Evolutionary conservation across 2,888 invertebrate genomes (phyloP).

Genomic region (Leptothorax acervorum): DNA sequence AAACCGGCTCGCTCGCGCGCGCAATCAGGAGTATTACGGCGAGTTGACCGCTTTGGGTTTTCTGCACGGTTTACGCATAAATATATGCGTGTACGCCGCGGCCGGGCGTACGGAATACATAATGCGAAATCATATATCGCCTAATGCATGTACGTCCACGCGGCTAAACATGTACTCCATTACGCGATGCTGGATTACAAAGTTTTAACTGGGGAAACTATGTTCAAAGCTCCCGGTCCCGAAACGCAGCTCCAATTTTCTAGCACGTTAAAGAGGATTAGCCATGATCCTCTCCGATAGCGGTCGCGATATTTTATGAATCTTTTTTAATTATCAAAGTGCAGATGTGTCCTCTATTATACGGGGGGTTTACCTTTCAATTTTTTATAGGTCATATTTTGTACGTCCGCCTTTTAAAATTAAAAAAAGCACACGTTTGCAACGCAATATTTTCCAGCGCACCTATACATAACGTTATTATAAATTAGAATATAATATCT

Average conservation of each 20-base stretch:
- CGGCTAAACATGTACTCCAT: conserved; percentile 48
- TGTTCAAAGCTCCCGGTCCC: conserved; percentile 27
- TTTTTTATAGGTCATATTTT: conserved; percentile 5
- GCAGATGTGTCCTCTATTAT: neutral
- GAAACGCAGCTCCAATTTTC: conserved; percentile 51
- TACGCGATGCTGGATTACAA: conserved; percentile 45
- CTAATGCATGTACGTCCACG: conserved; percentile 46
- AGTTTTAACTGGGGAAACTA: conserved; percentile 53
- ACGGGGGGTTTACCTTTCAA: neutral
- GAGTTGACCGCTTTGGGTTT: conserved; percentile 40
- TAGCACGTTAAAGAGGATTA: conserved; percentile 49
- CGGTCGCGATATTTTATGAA: conserved; percentile 18
- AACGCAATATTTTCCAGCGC: neutral
- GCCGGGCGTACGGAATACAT: conserved; percentile 1
- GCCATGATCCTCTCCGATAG: neutral
- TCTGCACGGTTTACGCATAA: conserved; percentile 33
- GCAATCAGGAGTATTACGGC: conserved; percentile 13
- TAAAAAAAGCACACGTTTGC: neutral
- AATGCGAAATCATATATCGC: conserved; percentile 42
- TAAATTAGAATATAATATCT: neutral
- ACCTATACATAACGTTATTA: neutral
- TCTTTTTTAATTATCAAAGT: conserved; percentile 34
- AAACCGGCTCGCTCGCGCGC: neutral
- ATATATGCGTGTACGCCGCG: neutral
- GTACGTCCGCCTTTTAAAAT: neutral